Evolutionary conservation across 2,113 vertebrate species (phyloP).

Genomic region (Trematocara nigrifrons): DNA sequence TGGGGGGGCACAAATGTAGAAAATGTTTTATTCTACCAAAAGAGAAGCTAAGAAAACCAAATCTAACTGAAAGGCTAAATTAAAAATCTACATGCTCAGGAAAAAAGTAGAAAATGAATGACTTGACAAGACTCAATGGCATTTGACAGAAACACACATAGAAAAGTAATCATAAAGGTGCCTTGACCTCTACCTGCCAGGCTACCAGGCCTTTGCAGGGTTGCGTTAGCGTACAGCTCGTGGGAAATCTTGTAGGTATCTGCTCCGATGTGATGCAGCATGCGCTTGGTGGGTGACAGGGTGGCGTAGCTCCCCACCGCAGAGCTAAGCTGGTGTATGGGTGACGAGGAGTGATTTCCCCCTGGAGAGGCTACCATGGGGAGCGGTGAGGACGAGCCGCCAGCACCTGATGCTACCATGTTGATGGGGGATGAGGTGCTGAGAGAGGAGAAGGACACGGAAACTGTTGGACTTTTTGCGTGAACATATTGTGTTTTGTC

Average conservation of each 20-base stretch:
- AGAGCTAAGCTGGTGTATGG: conserved; percentile 91
- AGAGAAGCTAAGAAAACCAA: not conserved
- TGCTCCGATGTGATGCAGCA: conserved; percentile 80
- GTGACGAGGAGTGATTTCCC: conserved; percentile 76
- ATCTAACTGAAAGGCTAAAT: not conserved
- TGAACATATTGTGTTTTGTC: not conserved
- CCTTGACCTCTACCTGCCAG: conserved; percentile 83
- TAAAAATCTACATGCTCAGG: not conserved
- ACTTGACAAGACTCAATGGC: not conserved
- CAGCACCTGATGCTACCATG: conserved; percentile 79
- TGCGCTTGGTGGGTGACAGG: conserved; percentile 92
- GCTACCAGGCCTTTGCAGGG: conserved; percentile 94
- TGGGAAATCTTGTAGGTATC: conserved; percentile 95
- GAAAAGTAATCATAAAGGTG: not conserved
- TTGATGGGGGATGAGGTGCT: conserved; percentile 96
- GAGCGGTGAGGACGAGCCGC: conserved; percentile 77
- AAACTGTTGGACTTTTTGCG: not conserved
- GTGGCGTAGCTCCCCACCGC: conserved; percentile 92
- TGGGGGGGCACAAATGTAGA: not conserved
- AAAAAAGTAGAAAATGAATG: not conserved
- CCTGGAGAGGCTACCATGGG: conserved; percentile 68
- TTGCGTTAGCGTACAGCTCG: conserved; percentile 92
- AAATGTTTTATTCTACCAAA: not conserved
- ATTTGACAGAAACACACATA: not conserved
- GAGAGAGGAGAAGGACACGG: not conserved